These are phyloP conservation scores for Spatula clypeata DNA, from an alignment of 2,797 vertebrate species.

Conservation along the genomic window DNA sequence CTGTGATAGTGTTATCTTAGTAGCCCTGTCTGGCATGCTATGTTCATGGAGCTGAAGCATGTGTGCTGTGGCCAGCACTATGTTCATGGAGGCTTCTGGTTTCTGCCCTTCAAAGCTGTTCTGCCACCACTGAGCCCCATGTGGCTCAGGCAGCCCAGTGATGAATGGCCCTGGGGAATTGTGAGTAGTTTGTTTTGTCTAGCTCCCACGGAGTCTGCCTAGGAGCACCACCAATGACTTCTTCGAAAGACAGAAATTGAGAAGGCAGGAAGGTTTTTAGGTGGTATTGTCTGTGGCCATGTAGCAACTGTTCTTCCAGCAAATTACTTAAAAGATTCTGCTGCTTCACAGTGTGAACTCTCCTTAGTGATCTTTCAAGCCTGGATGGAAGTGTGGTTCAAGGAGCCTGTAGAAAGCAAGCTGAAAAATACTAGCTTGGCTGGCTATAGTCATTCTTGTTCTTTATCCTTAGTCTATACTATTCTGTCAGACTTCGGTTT, in stretches of 20 bases:
- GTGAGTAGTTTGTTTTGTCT: neutral
- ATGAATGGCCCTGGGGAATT: neutral
- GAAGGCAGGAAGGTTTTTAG: neutral
- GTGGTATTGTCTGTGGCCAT: neutral
- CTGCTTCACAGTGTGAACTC: neutral
- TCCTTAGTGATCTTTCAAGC: neutral
- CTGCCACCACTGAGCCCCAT: neutral
- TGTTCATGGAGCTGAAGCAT: neutral
- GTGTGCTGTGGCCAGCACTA: neutral
- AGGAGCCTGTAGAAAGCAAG: neutral
- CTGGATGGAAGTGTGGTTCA: neutral
- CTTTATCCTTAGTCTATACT: neutral
- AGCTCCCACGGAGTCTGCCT: neutral
- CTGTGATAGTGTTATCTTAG: neutral
- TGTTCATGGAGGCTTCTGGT: accelerated
- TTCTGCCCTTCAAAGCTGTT: neutral
- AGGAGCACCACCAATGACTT: neutral
- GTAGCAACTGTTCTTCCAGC: neutral
- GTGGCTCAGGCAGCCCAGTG: neutral
- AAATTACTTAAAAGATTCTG: neutral
- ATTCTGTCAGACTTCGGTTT: neutral
- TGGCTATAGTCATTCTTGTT: neutral
- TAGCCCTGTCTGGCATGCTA: neutral
- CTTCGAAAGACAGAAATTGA: neutral
- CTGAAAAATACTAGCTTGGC: neutral